Conservation (phyloP, 2,113 vertebrate species). For the Dipodomys stephensi region DNA sequence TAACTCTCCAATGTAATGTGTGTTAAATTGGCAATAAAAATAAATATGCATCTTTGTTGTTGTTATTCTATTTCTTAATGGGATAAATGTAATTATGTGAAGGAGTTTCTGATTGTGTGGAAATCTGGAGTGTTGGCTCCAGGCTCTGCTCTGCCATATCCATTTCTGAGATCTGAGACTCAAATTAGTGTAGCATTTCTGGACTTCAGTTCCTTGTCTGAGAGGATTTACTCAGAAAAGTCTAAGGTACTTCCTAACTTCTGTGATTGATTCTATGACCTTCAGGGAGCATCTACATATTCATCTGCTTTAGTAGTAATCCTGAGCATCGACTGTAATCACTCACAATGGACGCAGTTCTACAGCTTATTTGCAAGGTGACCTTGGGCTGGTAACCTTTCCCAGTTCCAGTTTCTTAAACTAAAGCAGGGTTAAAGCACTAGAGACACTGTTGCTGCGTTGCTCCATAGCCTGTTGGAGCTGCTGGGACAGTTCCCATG, state of each 20-base stretch:
- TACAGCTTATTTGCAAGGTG: not conserved
- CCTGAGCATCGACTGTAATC: not conserved
- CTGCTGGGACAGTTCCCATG: too few relatives aligned
- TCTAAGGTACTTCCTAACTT: not conserved
- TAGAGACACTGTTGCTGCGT: not conserved
- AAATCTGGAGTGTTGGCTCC: not conserved
- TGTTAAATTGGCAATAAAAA: constrained; percentile 40
- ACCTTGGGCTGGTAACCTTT: not conserved
- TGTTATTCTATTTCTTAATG: not conserved
- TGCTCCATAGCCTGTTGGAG: not conserved
- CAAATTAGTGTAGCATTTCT: not conserved
- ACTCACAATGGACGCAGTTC: not conserved
- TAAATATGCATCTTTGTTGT: not conserved
- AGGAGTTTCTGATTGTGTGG: not conserved
- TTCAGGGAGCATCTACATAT: not conserved
- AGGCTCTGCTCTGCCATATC: not conserved
- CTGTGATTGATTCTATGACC: not conserved
- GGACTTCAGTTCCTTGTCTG: not conserved
- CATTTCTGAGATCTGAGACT: not conserved
- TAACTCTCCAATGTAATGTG: not conserved
- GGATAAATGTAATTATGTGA: not conserved
- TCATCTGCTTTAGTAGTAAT: not conserved
- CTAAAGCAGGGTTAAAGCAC: not conserved
- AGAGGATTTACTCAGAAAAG: not conserved
- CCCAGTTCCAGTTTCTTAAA: constrained; percentile 4